These are phyloP conservation scores for Hypocryptadius cinnamomeus DNA, from an alignment of 2,113 vertebrate genomes.

Conservation along the genomic window DNA sequence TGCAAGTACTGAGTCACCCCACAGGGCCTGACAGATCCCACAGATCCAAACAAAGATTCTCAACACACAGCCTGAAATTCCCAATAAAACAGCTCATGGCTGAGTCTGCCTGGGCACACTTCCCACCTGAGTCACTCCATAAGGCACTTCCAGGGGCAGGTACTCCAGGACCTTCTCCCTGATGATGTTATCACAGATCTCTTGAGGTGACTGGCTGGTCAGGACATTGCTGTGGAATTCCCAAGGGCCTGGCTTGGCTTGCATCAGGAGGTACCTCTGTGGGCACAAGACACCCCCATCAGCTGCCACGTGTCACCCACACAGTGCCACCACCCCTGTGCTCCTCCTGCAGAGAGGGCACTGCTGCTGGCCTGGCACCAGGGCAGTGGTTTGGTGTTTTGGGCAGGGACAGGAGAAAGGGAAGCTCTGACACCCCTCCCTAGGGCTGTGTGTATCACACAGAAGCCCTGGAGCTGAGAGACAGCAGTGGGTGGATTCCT, in stretches of 20 bases:
- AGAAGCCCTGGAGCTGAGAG: not conserved
- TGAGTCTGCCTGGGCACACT: not conserved
- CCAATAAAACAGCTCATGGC: not conserved
- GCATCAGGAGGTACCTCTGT: conserved; percentile 82
- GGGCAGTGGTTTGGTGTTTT: not conserved
- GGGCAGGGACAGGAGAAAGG: not conserved
- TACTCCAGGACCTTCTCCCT: conserved; percentile 88
- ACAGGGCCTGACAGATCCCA: not conserved
- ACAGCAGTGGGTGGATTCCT: not conserved
- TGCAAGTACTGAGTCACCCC: not conserved
- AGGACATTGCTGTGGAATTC: conserved; percentile 87
- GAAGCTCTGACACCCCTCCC: not conserved
- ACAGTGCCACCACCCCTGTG: not conserved
- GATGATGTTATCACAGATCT: conserved; percentile 83
- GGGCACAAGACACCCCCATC: not conserved
- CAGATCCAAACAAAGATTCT: not conserved
- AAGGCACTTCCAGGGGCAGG: conserved; percentile 90
- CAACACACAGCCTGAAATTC: rapidly evolving
- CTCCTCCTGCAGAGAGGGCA: not conserved
- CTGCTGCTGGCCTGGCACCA: not conserved
- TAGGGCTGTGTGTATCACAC: rapidly evolving
- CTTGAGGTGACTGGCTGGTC: conserved; percentile 86
- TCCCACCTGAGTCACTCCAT: conserved; percentile 82
- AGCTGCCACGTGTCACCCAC: not conserved
- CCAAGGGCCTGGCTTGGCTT: conserved; percentile 85